Evolutionary conservation across 2,113 vertebrate species (phyloP), one percentile per base, ranked within the genome.

Genomic region (Polypterus senegalus): DNA sequence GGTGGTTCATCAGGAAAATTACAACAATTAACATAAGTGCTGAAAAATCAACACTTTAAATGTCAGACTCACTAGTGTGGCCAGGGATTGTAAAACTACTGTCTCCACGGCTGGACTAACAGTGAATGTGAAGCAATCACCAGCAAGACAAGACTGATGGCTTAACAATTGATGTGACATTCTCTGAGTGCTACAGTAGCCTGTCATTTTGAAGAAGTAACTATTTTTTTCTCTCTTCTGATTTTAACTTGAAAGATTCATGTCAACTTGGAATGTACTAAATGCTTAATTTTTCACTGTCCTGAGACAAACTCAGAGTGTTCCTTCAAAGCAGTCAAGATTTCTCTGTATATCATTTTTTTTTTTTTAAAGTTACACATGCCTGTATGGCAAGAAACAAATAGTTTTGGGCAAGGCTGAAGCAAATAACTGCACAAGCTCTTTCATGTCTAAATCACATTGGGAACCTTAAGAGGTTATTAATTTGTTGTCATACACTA

Each of bases 1-100:
- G 91, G 90, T 89, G 93, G 92, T 95, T 97, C 93, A 98, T 98
- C 96, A 98, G 94, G 93, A 98, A 97, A 97, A 98, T 98, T 96
- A 98, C 94, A 97, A 98, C 96, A 97, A 98, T 98, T 98, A 98
- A 91, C 94, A 97, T 98, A 98, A 98, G 93, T 97, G 96, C 94
- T 96, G 91, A 95, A 95, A 97, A 97, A 97, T 97, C 93, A 98
- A 97, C 93, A 98, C 94, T 97, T 97, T 94, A 98, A 98, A 97
- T 98, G 96, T 98, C 96, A 97, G 87, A 90, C 83, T 88, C 89
- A 89, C 92, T 92, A 91, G 91, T 94, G 90, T 88, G 89, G 90
- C 91, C 91, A 91, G 91, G 89, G 92, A 93, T 88, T 92, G 88
- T 88, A 88, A 92, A 91, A 92, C 91, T 90, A 86, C 83, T 83